Percentiles rank a stretch among this genome's conserved stretches.
These are phyloP conservation scores for Muschampia plurimacula DNA, from an alignment of 2,888 invertebrate species.

Conservation along the genomic window DNA sequence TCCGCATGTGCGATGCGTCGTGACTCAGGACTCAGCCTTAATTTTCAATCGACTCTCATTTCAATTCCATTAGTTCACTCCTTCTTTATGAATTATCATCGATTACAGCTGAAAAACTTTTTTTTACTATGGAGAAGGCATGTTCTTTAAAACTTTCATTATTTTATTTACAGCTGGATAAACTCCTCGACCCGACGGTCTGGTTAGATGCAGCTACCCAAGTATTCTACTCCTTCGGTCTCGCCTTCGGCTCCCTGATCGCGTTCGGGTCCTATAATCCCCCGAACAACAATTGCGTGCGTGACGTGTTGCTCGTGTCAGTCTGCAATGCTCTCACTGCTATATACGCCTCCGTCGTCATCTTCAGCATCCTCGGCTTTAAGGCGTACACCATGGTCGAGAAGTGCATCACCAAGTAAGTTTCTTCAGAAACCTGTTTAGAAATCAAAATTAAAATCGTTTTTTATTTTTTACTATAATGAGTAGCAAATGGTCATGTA, in stretches of 20 bases:
- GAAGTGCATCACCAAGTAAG: constrained; percentile 89
- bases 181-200: constrained; percentile 93
- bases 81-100: too few species aligned
- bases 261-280: constrained; percentile 98
- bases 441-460: too few species aligned
- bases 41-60: too few species aligned
- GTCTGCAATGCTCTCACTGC: constrained; percentile 97
- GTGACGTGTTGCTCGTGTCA: constrained; percentile 96
- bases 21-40: too few species aligned
- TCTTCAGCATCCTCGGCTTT: constrained; percentile 97
- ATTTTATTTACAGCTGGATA: constrained; percentile 88
- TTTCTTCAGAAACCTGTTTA: constrained; percentile 30
- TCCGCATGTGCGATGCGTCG: too few species aligned
- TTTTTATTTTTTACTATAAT: too few species aligned
- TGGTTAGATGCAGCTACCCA: constrained; percentile 99
- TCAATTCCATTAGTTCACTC: not conserved
- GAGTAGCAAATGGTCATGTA: too few species aligned
- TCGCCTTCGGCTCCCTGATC: constrained; percentile 97
- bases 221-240: constrained; percentile 97
- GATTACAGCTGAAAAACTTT: too few species aligned
- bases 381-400: constrained; percentile 97
- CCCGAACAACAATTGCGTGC: constrained; percentile 96
- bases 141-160: too few species aligned
- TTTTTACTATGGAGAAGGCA: too few species aligned
- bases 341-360: constrained; percentile 97